Evolutionary conservation across 2,797 vertebrate species (phyloP), one percentile per base, ranked within the genome.

Genomic region (Telmatherina bonti): DNA sequence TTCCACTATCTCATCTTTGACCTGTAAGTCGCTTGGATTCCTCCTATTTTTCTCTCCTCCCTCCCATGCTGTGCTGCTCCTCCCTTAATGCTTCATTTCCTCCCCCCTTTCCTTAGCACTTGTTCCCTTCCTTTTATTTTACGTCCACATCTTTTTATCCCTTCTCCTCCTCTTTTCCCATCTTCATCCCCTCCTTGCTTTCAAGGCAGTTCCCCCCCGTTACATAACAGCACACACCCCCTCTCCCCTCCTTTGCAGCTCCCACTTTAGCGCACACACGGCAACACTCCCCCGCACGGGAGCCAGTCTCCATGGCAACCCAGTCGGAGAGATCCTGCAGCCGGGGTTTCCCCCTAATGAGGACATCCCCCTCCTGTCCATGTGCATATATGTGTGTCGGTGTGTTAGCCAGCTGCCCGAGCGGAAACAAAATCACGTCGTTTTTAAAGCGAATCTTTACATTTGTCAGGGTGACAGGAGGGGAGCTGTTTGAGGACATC

Each of bases 1-100:
- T 98, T 97, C 92, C 97, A 97, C 92, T 98, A 97, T 91, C 96
- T 98, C 81, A 94, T 98, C 90, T 99, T 99, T 80, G 97, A 98
- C 92, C 89, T 96, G 96, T 96, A 91, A 96, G 96, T 95, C 33
- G 2, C 56, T 67, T 55, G n/a, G 3, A 67, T 22, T 35, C 24
- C 60, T 67, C 4, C 62, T 5, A 58, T 70, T 59, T 15, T 11
- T 58, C n/a, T 43, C 18, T 53, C 30, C 35, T 57, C 18, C 64
- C 61, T 61, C 54, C n/a, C 31, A 22, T 43, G 22, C 51, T 57
- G 22, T 38, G 18, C 29, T 22, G 2, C 56, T 54, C 3, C 27
- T 22, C 29, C 6, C 52, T 29, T 55, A 0, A 7, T 74, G 24
- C 41, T 60, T 57, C 15, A 33, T 62, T 31, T 49, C 57, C 45